Conservation (phyloP, 2,888 invertebrate species). For the Phengaris arion region DNA sequence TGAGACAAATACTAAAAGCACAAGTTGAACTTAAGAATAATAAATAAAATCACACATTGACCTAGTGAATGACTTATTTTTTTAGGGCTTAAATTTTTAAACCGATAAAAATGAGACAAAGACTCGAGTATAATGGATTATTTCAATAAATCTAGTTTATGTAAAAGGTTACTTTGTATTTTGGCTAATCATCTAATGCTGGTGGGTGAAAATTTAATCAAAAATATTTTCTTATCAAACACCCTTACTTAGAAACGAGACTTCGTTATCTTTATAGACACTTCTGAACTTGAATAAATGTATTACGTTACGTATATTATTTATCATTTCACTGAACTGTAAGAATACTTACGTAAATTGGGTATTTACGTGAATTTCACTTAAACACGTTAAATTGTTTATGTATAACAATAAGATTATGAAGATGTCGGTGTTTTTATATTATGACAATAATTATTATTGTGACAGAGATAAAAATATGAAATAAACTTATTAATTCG, state of each 20-base stretch:
- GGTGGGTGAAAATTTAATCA: not conserved
- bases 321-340: not conserved
- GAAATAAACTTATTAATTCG: too few relatives aligned
- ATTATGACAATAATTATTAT: too few relatives aligned
- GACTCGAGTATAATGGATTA: not conserved
- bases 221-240: slow-evolving; percentile 11
- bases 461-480: too few relatives aligned
- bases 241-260: not conserved
- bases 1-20: too few relatives aligned
- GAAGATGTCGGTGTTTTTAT: too few relatives aligned
- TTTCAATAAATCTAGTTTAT: not conserved
- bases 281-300: not conserved
- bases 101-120: not conserved
- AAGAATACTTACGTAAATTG: too few relatives aligned
- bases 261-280: slow-evolving; percentile 1
- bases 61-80: not conserved
- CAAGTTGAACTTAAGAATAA: too few relatives aligned
- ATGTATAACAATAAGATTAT: too few relatives aligned
- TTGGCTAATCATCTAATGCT: not conserved
- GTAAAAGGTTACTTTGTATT: not conserved
- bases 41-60: not conserved
- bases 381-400: too few relatives aligned
- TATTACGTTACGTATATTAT: not conserved
- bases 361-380: too few relatives aligned
- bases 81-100: not conserved